These are phyloP conservation scores for Pseudachorutes palmiensis DNA, from an alignment of 1,140 invertebrate species.

Conservation along the genomic window DNA sequence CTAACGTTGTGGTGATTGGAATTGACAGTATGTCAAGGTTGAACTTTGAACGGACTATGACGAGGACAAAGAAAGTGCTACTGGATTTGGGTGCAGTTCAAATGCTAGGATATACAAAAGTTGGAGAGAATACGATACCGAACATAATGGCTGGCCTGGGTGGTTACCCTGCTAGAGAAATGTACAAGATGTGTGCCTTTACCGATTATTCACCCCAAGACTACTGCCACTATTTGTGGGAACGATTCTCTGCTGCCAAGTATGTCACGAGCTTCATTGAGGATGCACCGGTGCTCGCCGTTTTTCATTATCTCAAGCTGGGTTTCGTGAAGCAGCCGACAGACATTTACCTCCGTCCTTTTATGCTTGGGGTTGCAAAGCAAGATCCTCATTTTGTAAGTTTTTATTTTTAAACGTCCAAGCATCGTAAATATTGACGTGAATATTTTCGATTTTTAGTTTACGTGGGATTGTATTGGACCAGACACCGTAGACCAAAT, in stretches of 20 bases:
- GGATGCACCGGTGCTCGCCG: conserved; percentile 38
- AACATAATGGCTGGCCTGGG: conserved; percentile 26
- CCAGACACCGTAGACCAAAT: conserved; percentile 26
- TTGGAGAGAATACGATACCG: conserved; percentile 35
- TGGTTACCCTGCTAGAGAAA: conserved; percentile 16
- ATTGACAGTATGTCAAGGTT: conserved; percentile 33
- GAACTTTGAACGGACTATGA: conserved; percentile 30
- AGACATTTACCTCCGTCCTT: conserved; percentile 43
- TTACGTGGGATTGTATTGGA: conserved; percentile 28
- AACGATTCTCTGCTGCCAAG: conserved; percentile 22
- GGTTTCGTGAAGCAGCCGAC: conserved; percentile 43
- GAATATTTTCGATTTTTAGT: conserved; percentile 6
- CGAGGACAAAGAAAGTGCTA: conserved; percentile 27
- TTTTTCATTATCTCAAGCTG: conserved; percentile 43
- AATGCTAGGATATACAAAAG: conserved; percentile 37
- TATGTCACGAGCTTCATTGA: conserved; percentile 31
- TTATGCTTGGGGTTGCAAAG: conserved; percentile 35
- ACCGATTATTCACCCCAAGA: conserved; percentile 11
- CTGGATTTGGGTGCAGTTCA: conserved; percentile 29
- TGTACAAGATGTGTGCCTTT: conserved; percentile 20
- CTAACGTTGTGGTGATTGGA: conserved; percentile 30
- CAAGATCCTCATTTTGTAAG: conserved; percentile 6
- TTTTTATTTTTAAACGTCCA: no score
- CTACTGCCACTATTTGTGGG: conserved; percentile 32
- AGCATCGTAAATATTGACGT: not conserved